phyloP scores from a whole-genome alignment of 1,140 invertebrate genomes.

The Zaprionus taronus region DNA sequence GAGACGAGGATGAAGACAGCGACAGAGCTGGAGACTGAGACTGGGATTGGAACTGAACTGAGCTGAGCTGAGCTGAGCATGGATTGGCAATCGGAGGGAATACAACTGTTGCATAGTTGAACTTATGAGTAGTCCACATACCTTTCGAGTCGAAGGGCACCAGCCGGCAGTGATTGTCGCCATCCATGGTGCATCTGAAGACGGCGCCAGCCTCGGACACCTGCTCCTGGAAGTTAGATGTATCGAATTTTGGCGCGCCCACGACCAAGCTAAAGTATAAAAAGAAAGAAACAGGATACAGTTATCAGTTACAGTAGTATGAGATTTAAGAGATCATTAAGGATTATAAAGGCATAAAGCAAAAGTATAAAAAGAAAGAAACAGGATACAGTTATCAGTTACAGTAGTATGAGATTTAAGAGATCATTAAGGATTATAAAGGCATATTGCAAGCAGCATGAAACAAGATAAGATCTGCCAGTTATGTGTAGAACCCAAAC shows the following conservation, averaged over 20 bases:
- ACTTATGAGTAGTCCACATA: constrained; percentile 84
- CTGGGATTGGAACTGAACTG: not conserved
- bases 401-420: no score
- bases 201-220: constrained; percentile 90
- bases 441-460: no score
- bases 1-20: not conserved
- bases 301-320: not conserved
- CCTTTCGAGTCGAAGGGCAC: constrained; percentile 91
- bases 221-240: constrained; percentile 85
- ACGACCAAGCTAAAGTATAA: constrained; percentile 89
- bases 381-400: no score
- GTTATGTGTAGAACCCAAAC: no score
- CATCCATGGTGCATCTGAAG: constrained; percentile 88
- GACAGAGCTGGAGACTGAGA: not conserved
- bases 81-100: not conserved
- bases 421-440: not conserved
- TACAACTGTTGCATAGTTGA: constrained; percentile 4
- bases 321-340: not conserved
- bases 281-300: constrained; percentile 37
- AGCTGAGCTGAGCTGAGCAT: not conserved
- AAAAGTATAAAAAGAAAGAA: no score
- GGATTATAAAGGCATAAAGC: not conserved
- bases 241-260: constrained; percentile 91
- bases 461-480: no score
- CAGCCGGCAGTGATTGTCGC: constrained; percentile 86